Evolutionary conservation across 2,797 vertebrate genomes (phyloP), one percentile per base, ranked within the genome.

Genomic region (Antennarius maculatus): DNA sequence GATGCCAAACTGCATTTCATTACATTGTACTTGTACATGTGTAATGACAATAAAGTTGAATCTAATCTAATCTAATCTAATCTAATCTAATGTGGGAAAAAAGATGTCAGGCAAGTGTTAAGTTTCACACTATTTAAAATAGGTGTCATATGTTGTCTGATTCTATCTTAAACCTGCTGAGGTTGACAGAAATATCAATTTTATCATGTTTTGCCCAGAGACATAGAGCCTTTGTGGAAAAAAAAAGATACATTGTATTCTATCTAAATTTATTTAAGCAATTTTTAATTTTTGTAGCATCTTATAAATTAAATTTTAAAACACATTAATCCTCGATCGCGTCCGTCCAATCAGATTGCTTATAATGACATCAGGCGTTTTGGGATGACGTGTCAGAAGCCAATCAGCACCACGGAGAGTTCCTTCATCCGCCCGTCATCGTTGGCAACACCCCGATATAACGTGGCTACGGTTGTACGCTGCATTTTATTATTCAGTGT

Each of bases 331-430:
- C 7, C 45, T 43, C 12, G 12, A 51, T 76, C 27, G 37, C 15
- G 56, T 61, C 27, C 62, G 50, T 37, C 47, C 39, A 10, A 16
- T 52, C 7, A 8, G 7, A 39, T 71, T 55, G 70, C 59, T 69
- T 59, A 63, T 61, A 51, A 69, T 48, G 42, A 50, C 41, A 60
- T 74, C 78, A 77, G 81, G 71, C 63, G 74, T 76, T 83, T 81
- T 49, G 50, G 27, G 63, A 51, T 80, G 79, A 79, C 52, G 39
- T 55, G 31, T 31, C 52, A 49, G 43, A 4, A 76, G 63, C 81
- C 71, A 84, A 82, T 83, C 82, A 87, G 83, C 37, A 39, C 37
- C 37, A 39, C 10, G 37, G 37, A 39, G 9, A 86, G 80, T 69
- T 80, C 83, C 81, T 52, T 61, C 80, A 45, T 80, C 68, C 13